phyloP scores from a whole-genome alignment of 2,113 vertebrate species.

The Xyrauchen texanus region DNA sequence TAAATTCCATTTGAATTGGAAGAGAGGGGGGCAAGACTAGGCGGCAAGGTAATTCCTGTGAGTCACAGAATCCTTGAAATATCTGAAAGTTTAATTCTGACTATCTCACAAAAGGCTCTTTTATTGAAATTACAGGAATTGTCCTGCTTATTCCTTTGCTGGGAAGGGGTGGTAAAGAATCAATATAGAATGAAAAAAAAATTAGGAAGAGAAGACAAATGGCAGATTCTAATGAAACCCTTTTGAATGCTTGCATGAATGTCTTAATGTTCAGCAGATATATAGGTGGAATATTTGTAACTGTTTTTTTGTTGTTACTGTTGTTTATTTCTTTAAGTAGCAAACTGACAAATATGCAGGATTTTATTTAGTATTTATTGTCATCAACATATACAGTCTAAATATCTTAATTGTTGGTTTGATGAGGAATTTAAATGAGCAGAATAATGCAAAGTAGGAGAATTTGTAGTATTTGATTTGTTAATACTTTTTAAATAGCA shows the following conservation, averaged over 20 bases:
- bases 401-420: too few species aligned
- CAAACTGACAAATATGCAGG: not conserved
- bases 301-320: too few species aligned
- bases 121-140: constrained; percentile 67
- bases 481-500: too few species aligned
- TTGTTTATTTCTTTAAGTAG: not conserved
- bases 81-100: constrained; percentile 54
- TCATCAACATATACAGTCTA: too few species aligned
- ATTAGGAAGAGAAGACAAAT: not conserved
- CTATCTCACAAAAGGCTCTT: constrained; percentile 70
- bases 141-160: constrained; percentile 69
- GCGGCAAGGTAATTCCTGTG: constrained; percentile 60
- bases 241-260: too few species aligned
- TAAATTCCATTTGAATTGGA: constrained; percentile 52
- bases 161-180: constrained; percentile 65
- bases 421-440: too few species aligned
- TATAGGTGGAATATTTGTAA: not conserved
- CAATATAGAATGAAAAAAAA: not conserved
- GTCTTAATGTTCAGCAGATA: not conserved
- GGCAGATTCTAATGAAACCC: constrained; percentile 1
- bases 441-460: not conserved
- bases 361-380: not conserved
- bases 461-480: not conserved
- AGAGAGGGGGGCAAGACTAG: constrained; percentile 49
- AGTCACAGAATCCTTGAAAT: constrained; percentile 66